A percentile compares a stretch with the other conserved stretches of the same genome.
These are phyloP conservation scores for Thomomys bottae DNA, from an alignment of 2,113 vertebrate genomes.

Conservation along the genomic window DNA sequence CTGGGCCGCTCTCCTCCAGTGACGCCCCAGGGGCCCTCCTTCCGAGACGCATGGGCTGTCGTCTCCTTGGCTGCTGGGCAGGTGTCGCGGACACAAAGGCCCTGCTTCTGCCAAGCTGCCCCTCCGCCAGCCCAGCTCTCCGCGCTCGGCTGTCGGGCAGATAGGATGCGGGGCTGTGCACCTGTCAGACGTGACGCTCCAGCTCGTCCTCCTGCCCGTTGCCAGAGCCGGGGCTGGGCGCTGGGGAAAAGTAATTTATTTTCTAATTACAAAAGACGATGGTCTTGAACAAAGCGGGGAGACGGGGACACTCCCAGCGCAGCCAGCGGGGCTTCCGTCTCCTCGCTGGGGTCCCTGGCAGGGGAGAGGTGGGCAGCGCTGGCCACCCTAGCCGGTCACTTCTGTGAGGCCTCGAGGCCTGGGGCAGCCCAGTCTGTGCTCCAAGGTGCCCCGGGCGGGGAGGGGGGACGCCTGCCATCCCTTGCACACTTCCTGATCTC, in stretches of 20 bases:
- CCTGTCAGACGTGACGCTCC: background rate
- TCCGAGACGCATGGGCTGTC: background rate
- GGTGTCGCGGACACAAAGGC: background rate
- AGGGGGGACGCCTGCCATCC: too few relatives aligned
- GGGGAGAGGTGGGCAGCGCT: too few relatives aligned
- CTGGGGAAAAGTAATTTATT: slow-evolving; percentile 86
- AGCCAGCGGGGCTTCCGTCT: background rate
- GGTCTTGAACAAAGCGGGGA: slow-evolving; percentile 79
- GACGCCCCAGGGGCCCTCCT: background rate
- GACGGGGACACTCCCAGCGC: background rate
- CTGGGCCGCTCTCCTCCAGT: too few relatives aligned
- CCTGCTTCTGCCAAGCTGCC: background rate
- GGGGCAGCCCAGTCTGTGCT: slow-evolving; percentile 23
- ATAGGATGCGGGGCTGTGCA: background rate
- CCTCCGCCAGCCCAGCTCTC: too few relatives aligned
- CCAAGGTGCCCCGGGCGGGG: too few relatives aligned
- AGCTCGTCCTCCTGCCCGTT: background rate
- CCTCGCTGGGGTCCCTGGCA: background rate
- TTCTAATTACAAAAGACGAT: slow-evolving; percentile 87
- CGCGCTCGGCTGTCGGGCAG: background rate
- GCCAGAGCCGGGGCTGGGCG: slow-evolving; percentile 75
- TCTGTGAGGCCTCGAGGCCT: too few relatives aligned
- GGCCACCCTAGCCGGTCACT: too few relatives aligned
- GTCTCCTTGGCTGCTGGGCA: background rate
- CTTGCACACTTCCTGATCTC: slow-evolving; percentile 6